Evolutionary conservation across 2,113 vertebrate species (phyloP), one percentile per base, ranked within the genome.

Genomic region (Perca schrenkii): DNA sequence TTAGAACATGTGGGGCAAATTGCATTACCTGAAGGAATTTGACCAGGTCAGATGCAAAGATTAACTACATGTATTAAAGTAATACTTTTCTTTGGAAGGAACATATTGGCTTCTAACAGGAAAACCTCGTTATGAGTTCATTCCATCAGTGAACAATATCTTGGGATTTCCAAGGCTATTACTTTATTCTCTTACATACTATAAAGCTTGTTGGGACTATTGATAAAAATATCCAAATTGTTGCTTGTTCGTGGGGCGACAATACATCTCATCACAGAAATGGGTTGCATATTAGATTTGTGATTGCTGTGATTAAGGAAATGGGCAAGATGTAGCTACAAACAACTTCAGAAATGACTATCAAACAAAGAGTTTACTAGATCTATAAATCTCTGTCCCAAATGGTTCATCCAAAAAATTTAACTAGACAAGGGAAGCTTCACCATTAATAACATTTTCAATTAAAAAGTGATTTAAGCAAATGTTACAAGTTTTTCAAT

Each of bases 21-120:
- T 92, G 88, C 86, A 85, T 92, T 88, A 92, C 88, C 85, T 92
- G 68, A 68, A 93, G 92, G 90, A 94, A 93, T 94, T 79, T 94
- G 92, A 94, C 91, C 91, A 75, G 93, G 91, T 93, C 93, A 94
- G 76, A 90, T 84, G 84, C 85, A 92, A 83, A 86, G 88, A 93
- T 93, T 83, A 90, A 89, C 83, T 68, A 68, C 75, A 64, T 47
- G 74, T 83, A 89, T 92, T 90, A 90, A 84, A 92, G 86, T 60
- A 74, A 83, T 88, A 86, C 36, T 80, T 91, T 89, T 62, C 82
- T 84, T 73, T 43, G 8, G 69, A 74, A 52, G 62, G 66, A 84
- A 49, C 47, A 67, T 63, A 80, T 84, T 76, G 67, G 40, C 62
- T 62, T 88, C 79, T 75, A 56, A 67, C 66, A 64, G 66, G 46